Conservation (phyloP, 2,888 invertebrate species). For the Erannis defoliaria region DNA sequence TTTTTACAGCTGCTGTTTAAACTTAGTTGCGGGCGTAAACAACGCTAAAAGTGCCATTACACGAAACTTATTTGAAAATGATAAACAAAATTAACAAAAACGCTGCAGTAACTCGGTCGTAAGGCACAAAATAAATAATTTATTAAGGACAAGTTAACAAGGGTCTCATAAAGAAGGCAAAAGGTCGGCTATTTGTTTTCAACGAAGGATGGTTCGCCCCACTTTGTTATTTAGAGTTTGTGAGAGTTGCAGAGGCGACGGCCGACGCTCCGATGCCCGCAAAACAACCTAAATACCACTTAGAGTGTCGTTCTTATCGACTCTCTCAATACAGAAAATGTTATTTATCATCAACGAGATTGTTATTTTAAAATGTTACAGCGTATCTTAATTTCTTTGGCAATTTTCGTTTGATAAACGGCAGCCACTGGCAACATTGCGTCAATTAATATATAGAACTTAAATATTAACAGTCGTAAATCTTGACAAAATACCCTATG, state of each 20-base stretch:
- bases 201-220: slow-evolving; percentile 76
- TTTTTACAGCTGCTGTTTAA: slow-evolving; percentile 36
- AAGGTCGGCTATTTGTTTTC: slow-evolving; percentile 85
- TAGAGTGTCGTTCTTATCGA: slow-evolving; percentile 34
- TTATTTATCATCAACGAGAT: slow-evolving; percentile 27
- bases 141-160: slow-evolving; percentile 86
- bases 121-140: slow-evolving; percentile 81
- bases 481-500: background rate
- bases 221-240: slow-evolving; percentile 82
- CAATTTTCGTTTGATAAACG: slow-evolving; percentile 13
- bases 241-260: slow-evolving; percentile 63
- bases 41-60: slow-evolving; percentile 44
- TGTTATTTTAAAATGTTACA: slow-evolving; percentile 21
- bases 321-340: slow-evolving; percentile 36
- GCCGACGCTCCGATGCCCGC: slow-evolving; percentile 54
- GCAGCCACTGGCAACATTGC: background rate
- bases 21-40: slow-evolving; percentile 42
- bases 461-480: background rate
- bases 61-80: slow-evolving; percentile 67
- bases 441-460: background rate
- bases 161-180: slow-evolving; percentile 86
- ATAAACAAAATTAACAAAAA: slow-evolving; percentile 77
- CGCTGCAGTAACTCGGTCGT: slow-evolving; percentile 64
- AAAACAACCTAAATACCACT: slow-evolving; percentile 63
- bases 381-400: slow-evolving; percentile 25